A percentile compares a stretch with the other conserved stretches of the same genome.
phyloP scores from a whole-genome alignment of 37 sponge, comb jelly and placozoan species.

The Halichondria panicea region DNA sequence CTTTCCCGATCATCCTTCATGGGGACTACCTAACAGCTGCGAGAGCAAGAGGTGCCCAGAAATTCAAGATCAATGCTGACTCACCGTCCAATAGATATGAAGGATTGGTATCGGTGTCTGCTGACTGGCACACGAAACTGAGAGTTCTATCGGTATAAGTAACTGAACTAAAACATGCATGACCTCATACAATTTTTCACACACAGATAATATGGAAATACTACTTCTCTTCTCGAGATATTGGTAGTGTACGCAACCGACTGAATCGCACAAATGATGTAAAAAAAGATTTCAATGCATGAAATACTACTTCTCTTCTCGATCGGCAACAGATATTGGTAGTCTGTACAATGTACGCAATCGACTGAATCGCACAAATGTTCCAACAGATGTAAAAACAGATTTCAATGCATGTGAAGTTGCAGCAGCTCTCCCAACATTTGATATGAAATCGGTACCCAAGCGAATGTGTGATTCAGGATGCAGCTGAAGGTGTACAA shows the following conservation, averaged over 20 bases:
- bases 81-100: conserved; percentile 5
- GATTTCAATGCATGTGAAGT: conserved; percentile 42
- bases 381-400: conserved; percentile 11
- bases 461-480: background rate
- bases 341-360: conserved; percentile 41
- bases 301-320: conserved; percentile 36
- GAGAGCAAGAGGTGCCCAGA: conserved; percentile 16
- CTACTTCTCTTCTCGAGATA: too few species aligned
- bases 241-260: too few species aligned
- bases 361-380: conserved; percentile 18
- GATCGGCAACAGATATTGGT: conserved; percentile 31
- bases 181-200: background rate
- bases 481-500: conserved; percentile 1
- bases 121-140: conserved; percentile 37
- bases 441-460: conserved; percentile 2
- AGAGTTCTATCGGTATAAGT: conserved; percentile 1
- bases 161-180: background rate
- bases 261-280: too few species aligned
- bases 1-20: background rate
- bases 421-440: conserved; percentile 13
- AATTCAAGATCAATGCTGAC: background rate
- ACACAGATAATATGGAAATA: conserved; percentile 39
- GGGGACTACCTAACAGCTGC: conserved; percentile 34
- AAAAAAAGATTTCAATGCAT: too few species aligned
- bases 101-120: conserved; percentile 28